Conservation (phyloP, 2,888 invertebrate species). For the Xestia xanthographa region DNA sequence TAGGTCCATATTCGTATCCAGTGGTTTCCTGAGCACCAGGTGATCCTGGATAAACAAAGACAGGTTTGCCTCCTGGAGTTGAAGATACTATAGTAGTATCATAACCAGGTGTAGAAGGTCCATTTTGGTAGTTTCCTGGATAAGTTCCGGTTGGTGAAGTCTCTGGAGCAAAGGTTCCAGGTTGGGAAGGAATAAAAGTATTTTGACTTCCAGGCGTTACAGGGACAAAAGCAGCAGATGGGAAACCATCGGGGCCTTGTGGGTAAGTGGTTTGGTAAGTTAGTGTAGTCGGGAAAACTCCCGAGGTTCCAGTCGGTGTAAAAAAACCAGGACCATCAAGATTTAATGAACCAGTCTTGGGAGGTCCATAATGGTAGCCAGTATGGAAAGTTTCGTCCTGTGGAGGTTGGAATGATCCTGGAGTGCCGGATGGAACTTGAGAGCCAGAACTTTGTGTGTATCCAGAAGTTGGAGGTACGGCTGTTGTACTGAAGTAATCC, state of each 20-base stretch:
- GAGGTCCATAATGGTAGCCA: conserved; percentile 53
- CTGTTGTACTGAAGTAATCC: conserved; percentile 8
- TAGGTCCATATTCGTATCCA: conserved; percentile 34
- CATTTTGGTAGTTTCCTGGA: conserved; percentile 27
- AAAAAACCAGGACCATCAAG: not conserved
- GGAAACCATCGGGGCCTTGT: conserved; percentile 3
- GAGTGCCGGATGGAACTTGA: not conserved
- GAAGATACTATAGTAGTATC: conserved; percentile 17
- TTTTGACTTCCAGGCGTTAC: conserved; percentile 1
- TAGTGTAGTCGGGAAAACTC: conserved; percentile 10
- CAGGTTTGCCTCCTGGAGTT: conserved; percentile 14
- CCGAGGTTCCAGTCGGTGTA: conserved; percentile 5
- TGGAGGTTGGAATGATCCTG: conserved; percentile 1
- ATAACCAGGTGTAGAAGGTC: conserved; percentile 28
- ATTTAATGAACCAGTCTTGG: conserved; percentile 11
- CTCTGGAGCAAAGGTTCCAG: conserved; percentile 11
- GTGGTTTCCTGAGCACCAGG: not conserved
- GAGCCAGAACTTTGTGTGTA: not conserved
- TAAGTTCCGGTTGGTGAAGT: conserved; percentile 5
- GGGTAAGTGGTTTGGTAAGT: conserved; percentile 34
- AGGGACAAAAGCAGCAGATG: conserved; percentile 12
- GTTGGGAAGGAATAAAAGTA: conserved; percentile 16
- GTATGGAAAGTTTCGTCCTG: conserved; percentile 9
- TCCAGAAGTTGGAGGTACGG: conserved; percentile 13
- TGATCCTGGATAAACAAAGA: conserved; percentile 19